These are phyloP conservation scores for Mythimna vitellina DNA, from an alignment of 2,888 invertebrate genomes.

Conservation along the genomic window DNA sequence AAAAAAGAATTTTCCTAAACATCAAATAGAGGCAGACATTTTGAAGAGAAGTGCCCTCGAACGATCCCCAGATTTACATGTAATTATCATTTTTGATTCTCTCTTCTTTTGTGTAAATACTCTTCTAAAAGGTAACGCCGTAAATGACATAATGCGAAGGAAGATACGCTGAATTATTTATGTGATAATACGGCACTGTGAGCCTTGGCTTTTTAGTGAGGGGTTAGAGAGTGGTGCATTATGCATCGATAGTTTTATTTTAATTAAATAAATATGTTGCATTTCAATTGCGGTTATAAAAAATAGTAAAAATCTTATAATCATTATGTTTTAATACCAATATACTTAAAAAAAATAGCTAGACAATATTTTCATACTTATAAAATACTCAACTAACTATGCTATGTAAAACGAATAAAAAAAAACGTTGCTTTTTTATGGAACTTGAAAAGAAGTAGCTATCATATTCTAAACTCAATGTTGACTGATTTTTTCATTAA, in stretches of 20 bases:
- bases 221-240: conserved; percentile 29
- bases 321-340: too few relatives aligned
- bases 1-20: conserved; percentile 71
- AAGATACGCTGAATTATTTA: conserved; percentile 90
- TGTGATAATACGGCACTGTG: conserved; percentile 83
- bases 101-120: conserved; percentile 90
- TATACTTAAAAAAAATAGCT: too few relatives aligned
- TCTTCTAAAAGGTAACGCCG: conserved; percentile 87
- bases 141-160: conserved; percentile 89
- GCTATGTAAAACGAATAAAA: neutral
- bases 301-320: too few relatives aligned
- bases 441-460: neutral
- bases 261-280: neutral
- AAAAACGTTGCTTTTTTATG: neutral
- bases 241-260: conserved; percentile 14
- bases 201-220: conserved; percentile 66
- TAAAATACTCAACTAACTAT: too few relatives aligned
- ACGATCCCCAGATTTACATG: conserved; percentile 89
- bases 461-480: neutral
- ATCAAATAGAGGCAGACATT: conserved; percentile 72
- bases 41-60: conserved; percentile 74
- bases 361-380: too few relatives aligned
- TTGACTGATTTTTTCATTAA: neutral
- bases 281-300: too few relatives aligned
- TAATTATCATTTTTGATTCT: conserved; percentile 91